Conservation (phyloP, 2,888 invertebrate species). For the Trichogramma evanescens region DNA sequence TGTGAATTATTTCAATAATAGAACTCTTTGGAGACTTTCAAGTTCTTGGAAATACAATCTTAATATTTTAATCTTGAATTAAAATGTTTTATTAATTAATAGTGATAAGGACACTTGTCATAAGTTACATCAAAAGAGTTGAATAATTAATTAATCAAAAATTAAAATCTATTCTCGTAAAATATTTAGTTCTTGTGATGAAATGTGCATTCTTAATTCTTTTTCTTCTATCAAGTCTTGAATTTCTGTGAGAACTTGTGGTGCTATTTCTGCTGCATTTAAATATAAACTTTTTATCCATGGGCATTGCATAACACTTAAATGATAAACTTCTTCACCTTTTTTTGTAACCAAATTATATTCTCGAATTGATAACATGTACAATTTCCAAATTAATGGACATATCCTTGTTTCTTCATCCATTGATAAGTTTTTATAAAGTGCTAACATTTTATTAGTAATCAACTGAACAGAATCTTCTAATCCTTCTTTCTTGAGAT, state of each 20-base stretch:
- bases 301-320: slow-evolving; percentile 38
- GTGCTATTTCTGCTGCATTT: slow-evolving; percentile 60
- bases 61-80: no score
- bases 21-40: no score
- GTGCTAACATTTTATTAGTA: slow-evolving; percentile 37
- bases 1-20: no score
- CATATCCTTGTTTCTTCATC: slow-evolving; percentile 46
- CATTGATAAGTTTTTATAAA: slow-evolving; percentile 35
- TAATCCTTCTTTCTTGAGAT: slow-evolving; percentile 26
- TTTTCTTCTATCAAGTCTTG: slow-evolving; percentile 72
- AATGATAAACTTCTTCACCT: slow-evolving; percentile 42
- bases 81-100: no score
- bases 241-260: slow-evolving; percentile 54
- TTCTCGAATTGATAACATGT: slow-evolving; percentile 54
- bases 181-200: slow-evolving; percentile 68
- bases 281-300: slow-evolving; percentile 53
- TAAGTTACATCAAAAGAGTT: background rate
- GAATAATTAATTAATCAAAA: background rate
- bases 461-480: slow-evolving; percentile 30
- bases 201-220: slow-evolving; percentile 65
- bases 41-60: no score
- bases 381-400: slow-evolving; percentile 58
- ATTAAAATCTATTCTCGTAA: slow-evolving; percentile 48
- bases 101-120: background rate
- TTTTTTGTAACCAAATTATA: slow-evolving; percentile 38